These are phyloP conservation scores for Cotesia congregata DNA, from an alignment of 2,888 invertebrate species.

Conservation along the genomic window DNA sequence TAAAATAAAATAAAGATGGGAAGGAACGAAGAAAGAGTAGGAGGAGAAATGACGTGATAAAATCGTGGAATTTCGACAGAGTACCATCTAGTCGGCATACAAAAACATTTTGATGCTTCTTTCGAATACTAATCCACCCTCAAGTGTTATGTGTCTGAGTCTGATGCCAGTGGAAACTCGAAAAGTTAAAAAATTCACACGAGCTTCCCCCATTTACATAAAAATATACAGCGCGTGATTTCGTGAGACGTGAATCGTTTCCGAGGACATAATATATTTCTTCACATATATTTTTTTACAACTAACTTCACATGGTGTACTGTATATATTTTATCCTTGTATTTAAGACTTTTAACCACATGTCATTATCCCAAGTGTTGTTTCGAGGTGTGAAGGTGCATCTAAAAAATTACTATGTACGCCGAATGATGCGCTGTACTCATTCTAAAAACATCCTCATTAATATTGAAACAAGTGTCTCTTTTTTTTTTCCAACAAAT, in stretches of 20 bases:
- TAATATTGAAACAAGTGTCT: neutral
- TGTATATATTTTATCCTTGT: neutral
- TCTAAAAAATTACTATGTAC: neutral
- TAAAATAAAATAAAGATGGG: conserved; percentile 48
- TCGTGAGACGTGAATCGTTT: conserved; percentile 28
- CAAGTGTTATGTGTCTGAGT: conserved; percentile 20
- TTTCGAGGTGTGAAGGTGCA: neutral
- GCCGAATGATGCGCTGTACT: neutral
- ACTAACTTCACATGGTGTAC: neutral
- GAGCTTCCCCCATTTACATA: conserved; percentile 49
- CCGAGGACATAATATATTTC: neutral
- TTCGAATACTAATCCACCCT: conserved; percentile 60
- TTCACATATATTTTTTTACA: neutral
- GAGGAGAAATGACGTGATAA: conserved; percentile 46
- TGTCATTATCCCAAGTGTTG: neutral
- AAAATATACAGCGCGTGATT: conserved; percentile 48
- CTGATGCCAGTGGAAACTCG: conserved; percentile 40
- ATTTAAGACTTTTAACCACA: neutral
- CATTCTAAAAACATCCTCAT: neutral
- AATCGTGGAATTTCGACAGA: conserved; percentile 50
- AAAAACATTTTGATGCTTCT: conserved; percentile 49
- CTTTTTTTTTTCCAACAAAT: too few relatives aligned
- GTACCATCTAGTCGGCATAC: conserved; percentile 56
- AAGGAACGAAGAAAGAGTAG: neutral
- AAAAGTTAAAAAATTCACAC: conserved; percentile 39